Percentiles rank a stretch among this genome's conserved stretches.
Evolutionary conservation across 2,113 vertebrate species (phyloP).

Genomic region (Halcyon senegalensis): DNA sequence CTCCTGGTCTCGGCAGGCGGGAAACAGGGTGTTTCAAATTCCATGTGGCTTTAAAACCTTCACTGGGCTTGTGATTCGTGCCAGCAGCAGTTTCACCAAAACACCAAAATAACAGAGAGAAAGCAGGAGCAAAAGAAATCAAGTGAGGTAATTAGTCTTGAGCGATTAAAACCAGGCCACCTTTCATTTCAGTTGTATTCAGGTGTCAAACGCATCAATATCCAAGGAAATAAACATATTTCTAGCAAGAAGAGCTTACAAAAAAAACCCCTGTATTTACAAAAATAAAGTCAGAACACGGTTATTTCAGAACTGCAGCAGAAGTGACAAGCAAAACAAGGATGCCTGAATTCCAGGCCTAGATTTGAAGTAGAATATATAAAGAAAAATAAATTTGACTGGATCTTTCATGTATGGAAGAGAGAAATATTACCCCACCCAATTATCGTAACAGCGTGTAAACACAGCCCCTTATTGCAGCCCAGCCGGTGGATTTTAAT

Average conservation of each 20-base stretch:
- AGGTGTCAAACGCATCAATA: neutral
- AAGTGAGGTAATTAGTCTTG: neutral
- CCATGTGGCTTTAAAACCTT: neutral
- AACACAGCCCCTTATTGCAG: neutral
- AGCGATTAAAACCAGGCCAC: neutral
- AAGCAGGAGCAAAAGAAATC: neutral
- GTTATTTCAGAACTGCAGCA: neutral
- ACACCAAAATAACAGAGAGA: neutral
- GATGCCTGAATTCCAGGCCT: fast-evolving
- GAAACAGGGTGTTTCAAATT: neutral
- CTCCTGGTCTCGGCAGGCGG: neutral
- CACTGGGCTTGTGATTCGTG: fast-evolving
- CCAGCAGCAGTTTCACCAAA: neutral
- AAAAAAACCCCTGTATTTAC: neutral
- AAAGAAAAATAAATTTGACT: neutral
- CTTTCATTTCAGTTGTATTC: neutral
- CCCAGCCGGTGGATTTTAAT: fast-evolving
- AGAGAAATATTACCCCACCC: neutral
- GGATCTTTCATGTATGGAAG: fast-evolving
- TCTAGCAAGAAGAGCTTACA: neutral
- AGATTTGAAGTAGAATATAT: neutral
- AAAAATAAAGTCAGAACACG: neutral
- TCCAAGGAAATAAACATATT: fast-evolving
- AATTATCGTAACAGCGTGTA: fast-evolving
- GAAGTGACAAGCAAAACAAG: neutral